Conservation (phyloP, 2,888 invertebrate genomes). For the Tetropium fuscum region DNA sequence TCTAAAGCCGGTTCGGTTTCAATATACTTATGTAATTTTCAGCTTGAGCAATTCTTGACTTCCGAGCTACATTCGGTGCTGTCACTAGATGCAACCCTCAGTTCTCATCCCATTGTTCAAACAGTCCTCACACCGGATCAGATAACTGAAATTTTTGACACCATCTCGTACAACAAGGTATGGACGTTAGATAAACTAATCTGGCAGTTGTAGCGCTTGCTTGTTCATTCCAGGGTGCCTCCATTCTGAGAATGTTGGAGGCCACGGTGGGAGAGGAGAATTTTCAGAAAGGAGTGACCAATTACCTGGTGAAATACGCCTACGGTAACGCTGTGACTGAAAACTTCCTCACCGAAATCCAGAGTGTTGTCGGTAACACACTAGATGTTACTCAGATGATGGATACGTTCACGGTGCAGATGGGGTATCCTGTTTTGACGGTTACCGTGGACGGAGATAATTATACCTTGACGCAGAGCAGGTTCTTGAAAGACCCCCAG, state of each 20-base stretch:
- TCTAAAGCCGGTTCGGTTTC: too few species aligned
- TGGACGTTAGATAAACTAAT: not conserved
- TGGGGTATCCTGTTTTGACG: conserved; percentile 85
- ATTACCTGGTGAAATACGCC: conserved; percentile 77
- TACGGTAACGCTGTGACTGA: conserved; percentile 85
- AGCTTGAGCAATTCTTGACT: conserved; percentile 83
- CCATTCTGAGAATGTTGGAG: conserved; percentile 90
- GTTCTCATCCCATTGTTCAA: conserved; percentile 92
- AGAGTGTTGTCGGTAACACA: conserved; percentile 66
- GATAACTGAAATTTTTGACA: conserved; percentile 92
- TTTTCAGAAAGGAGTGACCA: conserved; percentile 80
- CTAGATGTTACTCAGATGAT: conserved; percentile 68
- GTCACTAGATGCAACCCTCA: conserved; percentile 80
- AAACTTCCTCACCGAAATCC: conserved; percentile 79
- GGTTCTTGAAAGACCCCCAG: conserved; percentile 80
- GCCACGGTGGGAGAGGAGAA: conserved; percentile 78
- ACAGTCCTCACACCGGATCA: conserved; percentile 87
- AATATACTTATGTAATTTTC: conserved; percentile 49
- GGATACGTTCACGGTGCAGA: conserved; percentile 92
- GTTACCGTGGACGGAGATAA: conserved; percentile 67
- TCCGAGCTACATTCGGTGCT: conserved; percentile 81
- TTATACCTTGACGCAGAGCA: conserved; percentile 76
- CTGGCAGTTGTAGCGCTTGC: not conserved
- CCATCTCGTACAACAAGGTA: conserved; percentile 92
- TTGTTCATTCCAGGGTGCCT: conserved; percentile 75